A percentile compares a stretch with the other conserved stretches of the same genome.
phyloP scores from a whole-genome alignment of 2,113 vertebrate genomes.

The Verasper variegatus region DNA sequence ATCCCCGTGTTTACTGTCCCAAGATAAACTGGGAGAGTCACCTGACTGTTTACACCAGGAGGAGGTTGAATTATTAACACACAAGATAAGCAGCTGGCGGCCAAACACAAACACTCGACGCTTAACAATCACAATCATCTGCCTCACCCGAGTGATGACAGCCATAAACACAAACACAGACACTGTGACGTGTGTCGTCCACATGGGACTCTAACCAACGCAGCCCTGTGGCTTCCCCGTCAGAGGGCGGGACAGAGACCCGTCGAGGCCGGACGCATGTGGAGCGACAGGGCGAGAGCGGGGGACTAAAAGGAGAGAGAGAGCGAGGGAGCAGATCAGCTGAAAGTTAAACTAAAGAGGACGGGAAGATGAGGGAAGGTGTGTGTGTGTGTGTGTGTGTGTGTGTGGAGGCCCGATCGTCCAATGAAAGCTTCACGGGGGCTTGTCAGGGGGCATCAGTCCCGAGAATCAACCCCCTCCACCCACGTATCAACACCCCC shows the following conservation, averaged over 20 bases:
- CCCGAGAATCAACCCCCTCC: conserved; percentile 38
- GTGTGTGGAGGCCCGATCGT: conserved; percentile 34
- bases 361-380: conserved; percentile 28
- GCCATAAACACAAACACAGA: conserved; percentile 7
- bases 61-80: conserved; percentile 30
- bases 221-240: conserved; percentile 1
- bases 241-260: conserved; percentile 35
- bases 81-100: conserved; percentile 9
- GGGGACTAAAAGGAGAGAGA: conserved; percentile 38
- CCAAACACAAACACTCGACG: conserved; percentile 18
- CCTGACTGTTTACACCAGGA: conserved; percentile 6
- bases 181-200: background rate
- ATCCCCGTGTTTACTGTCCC: conserved; percentile 15
- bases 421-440: conserved; percentile 62
- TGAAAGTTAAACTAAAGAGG: conserved; percentile 53
- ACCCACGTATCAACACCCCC: conserved; percentile 38
- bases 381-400: conserved; percentile 1
- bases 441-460: conserved; percentile 80
- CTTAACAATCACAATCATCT: background rate
- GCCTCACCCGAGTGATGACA: background rate
- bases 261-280: too few relatives aligned
- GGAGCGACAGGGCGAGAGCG: conserved; percentile 36
- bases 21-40: conserved; percentile 30
- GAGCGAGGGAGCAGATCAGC: conserved; percentile 31
- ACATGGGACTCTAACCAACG: background rate